Conservation (phyloP, 1,140 invertebrate species). For the Brachionus koreanus region DNA sequence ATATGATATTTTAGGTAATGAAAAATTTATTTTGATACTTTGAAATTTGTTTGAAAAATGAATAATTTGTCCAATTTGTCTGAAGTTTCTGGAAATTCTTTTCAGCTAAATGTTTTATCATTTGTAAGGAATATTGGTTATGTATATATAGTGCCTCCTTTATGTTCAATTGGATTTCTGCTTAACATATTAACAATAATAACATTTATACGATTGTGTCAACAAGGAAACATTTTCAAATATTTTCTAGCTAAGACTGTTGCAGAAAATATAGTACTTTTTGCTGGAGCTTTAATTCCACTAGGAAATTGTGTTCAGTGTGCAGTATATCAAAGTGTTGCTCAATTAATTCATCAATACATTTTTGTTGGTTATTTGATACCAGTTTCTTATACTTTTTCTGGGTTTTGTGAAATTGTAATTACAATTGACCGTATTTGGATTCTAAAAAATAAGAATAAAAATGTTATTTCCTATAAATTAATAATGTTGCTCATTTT, state of each 20-base stretch:
- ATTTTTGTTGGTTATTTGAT: neutral
- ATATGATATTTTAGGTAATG: neutral
- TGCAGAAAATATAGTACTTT: neutral
- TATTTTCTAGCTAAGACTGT: neutral
- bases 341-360: neutral
- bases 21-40: neutral
- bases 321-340: neutral
- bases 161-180: conserved; percentile 9
- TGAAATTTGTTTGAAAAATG: neutral
- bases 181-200: neutral
- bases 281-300: neutral
- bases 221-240: conserved; percentile 15
- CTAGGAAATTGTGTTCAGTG: neutral
- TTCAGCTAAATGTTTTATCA: neutral
- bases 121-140: neutral
- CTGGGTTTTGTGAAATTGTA: neutral
- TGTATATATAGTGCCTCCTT: neutral
- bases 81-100: neutral
- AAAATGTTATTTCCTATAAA: neutral
- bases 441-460: neutral
- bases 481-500: neutral
- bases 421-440: conserved; percentile 3
- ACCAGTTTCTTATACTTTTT: neutral
- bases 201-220: neutral
- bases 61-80: neutral